Conservation (phyloP, 2,113 vertebrate species). For the Ibidorhyncha struthersii region DNA sequence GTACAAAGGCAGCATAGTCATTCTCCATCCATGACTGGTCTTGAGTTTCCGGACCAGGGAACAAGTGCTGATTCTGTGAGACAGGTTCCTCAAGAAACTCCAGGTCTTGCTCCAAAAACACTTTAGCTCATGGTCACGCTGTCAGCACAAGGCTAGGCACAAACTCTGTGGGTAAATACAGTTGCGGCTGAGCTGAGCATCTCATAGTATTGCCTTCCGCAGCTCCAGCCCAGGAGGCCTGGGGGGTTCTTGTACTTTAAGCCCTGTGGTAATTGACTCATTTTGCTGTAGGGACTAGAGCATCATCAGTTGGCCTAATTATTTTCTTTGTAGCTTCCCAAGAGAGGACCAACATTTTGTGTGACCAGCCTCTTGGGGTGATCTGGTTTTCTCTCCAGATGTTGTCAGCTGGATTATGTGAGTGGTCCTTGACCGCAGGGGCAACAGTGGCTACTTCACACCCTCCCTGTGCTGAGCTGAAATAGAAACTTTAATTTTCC, state of each 20-base stretch:
- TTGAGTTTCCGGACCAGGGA: background rate
- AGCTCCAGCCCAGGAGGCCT: background rate
- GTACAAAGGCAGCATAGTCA: background rate
- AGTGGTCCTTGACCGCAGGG: background rate
- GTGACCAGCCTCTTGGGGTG: background rate
- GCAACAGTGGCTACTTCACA: background rate
- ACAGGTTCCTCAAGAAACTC: no score
- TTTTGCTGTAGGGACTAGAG: background rate
- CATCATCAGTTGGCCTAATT: background rate
- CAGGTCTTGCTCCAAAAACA: background rate
- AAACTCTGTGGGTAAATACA: no score
- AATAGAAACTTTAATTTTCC: background rate
- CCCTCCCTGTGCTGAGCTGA: background rate
- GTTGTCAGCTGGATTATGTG: background rate
- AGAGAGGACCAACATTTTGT: background rate
- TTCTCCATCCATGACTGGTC: background rate
- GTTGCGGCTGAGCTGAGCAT: background rate
- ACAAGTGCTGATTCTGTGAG: no score
- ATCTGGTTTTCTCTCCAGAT: background rate
- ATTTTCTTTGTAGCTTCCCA: background rate
- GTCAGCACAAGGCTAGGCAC: background rate
- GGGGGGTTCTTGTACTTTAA: background rate
- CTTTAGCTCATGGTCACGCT: background rate
- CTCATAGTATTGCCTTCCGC: background rate
- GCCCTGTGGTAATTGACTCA: background rate